These are phyloP conservation scores for Callospermophilus lateralis DNA, from an alignment of 2,113 vertebrate genomes.

Conservation along the genomic window DNA sequence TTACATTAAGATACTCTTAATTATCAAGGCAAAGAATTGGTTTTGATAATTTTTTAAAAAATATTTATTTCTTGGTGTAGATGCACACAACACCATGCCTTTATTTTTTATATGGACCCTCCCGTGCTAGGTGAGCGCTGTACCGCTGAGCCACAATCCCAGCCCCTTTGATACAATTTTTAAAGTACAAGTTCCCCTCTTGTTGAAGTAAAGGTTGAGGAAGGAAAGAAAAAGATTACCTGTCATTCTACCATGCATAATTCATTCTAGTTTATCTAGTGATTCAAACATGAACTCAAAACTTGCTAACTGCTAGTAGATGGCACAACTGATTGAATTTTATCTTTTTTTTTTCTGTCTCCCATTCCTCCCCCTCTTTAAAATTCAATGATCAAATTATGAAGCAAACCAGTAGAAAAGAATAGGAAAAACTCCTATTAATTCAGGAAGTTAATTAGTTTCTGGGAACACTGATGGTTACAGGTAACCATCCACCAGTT, in stretches of 20 bases:
- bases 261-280: neutral
- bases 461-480: neutral
- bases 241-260: neutral
- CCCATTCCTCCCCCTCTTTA: neutral
- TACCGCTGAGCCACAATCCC: too few relatives aligned
- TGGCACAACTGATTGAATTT: neutral
- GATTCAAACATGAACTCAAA: constrained; percentile 45
- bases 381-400: neutral
- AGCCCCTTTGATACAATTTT: neutral
- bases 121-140: too few relatives aligned
- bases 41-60: neutral
- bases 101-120: too few relatives aligned
- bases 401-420: constrained; percentile 1
- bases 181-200: neutral
- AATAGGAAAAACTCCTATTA: neutral
- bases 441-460: neutral
- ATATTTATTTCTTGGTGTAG: too few relatives aligned
- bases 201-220: neutral
- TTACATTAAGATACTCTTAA: neutral
- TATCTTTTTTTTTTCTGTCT: neutral
- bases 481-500: neutral
- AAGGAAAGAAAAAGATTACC: neutral
- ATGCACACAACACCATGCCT: too few relatives aligned
- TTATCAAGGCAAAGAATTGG: neutral
- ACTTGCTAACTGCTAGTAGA: neutral